Evolutionary conservation across 64 coral and sea anemone genomes (phyloP).

Genomic region (Stichodactyla mertensii): DNA sequence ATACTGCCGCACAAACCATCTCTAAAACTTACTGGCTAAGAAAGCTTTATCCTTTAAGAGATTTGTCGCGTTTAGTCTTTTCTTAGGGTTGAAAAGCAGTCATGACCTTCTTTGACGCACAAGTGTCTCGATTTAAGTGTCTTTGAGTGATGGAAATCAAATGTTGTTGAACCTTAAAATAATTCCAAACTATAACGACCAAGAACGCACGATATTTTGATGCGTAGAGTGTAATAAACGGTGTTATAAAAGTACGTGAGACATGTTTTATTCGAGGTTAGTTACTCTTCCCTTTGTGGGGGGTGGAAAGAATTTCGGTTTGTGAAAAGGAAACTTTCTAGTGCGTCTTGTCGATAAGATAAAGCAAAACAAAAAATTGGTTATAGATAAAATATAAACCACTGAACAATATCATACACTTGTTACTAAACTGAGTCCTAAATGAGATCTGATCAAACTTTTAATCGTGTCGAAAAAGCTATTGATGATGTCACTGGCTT

Average conservation of each 20-base stretch:
- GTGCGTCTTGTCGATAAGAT: not conserved
- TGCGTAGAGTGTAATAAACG: not conserved
- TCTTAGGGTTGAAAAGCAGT: not conserved
- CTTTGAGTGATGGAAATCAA: not conserved
- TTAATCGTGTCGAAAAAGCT: not conserved
- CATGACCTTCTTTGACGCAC: conserved; percentile 19
- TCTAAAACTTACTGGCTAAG: not conserved
- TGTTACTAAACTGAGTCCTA: not conserved
- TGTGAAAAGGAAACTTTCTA: not conserved
- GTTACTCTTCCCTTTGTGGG: not conserved
- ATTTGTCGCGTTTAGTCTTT: not conserved
- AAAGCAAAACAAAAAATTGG: not conserved
- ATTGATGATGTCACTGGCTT: not conserved
- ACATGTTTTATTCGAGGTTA: not conserved
- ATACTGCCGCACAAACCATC: not conserved
- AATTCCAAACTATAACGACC: not conserved
- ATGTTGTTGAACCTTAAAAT: not conserved
- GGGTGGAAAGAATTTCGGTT: not conserved
- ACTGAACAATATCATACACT: not conserved
- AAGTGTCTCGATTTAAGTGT: not conserved
- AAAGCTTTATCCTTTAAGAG: not conserved
- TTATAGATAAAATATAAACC: not conserved
- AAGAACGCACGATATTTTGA: not conserved
- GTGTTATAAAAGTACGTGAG: not conserved
- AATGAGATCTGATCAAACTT: not conserved